Conservation (phyloP, 1,140 invertebrate genomes). For the Pseudobourletiella spinata region DNA sequence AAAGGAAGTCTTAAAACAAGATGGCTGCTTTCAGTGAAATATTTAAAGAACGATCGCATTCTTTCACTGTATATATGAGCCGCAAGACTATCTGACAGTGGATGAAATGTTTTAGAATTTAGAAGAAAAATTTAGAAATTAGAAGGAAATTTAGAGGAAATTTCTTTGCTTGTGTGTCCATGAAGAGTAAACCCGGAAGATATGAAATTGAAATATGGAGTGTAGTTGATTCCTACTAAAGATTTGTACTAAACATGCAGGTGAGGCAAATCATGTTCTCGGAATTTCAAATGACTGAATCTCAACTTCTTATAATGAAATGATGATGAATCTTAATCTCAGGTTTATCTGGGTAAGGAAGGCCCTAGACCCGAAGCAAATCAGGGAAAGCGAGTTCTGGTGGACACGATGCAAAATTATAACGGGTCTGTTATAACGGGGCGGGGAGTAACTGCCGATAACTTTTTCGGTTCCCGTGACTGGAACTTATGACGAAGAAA, state of each 20-base stretch:
- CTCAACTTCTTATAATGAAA: too few species aligned
- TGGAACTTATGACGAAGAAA: not conserved
- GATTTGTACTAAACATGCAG: too few species aligned
- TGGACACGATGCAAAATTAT: not conserved
- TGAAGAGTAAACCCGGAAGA: slow-evolving; percentile 45
- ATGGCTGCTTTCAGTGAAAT: not conserved
- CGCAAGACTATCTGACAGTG: slow-evolving; percentile 35
- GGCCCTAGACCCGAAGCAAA: not conserved
- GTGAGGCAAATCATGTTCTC: too few species aligned
- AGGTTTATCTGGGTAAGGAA: not conserved
- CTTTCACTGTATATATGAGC: not conserved
- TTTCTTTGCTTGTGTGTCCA: slow-evolving; percentile 45
- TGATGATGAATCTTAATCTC: too few species aligned
- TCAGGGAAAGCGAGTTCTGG: not conserved
- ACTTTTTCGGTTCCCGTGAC: not conserved
- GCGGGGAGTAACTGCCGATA: slow-evolving; percentile 1
- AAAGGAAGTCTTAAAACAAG: not conserved
- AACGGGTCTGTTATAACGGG: not conserved
- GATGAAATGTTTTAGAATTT: slow-evolving; percentile 49
- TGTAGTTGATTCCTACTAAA: too few species aligned
- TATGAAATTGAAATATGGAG: slow-evolving; percentile 42
- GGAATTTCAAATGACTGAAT: too few species aligned
- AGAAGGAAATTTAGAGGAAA: slow-evolving; percentile 43
- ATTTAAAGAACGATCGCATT: not conserved
- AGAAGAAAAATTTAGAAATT: too few species aligned